Conservation (phyloP, 2,888 invertebrate species). For the Meiosimyza decipiens region DNA sequence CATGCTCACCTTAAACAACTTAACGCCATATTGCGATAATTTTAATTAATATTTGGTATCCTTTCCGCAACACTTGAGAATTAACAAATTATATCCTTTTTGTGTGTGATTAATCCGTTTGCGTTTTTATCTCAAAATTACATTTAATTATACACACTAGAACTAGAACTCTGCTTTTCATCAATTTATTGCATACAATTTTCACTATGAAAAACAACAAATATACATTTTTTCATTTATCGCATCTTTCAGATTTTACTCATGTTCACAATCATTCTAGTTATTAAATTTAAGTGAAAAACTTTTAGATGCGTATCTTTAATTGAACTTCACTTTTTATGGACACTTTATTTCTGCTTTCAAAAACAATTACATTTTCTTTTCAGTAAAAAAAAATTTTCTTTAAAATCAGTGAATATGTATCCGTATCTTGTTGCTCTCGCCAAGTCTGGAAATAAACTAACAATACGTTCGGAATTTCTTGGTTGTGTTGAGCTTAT, state of each 20-base stretch:
- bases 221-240: neutral
- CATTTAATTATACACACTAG: conserved; percentile 21
- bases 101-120: conserved; percentile 12
- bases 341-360: too few relatives aligned
- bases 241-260: conserved; percentile 1
- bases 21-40: conserved; percentile 24
- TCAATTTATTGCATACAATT: conserved; percentile 16
- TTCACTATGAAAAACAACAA: conserved; percentile 11
- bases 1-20: conserved; percentile 14
- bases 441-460: conserved; percentile 32
- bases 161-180: conserved; percentile 8
- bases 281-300: too few relatives aligned
- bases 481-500: conserved; percentile 16
- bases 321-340: too few relatives aligned
- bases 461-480: conserved; percentile 33
- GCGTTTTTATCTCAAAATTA: conserved; percentile 7
- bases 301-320: too few relatives aligned
- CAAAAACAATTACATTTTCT: too few relatives aligned
- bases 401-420: too few relatives aligned
- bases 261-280: too few relatives aligned
- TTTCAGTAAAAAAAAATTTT: too few relatives aligned
- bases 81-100: conserved; percentile 19
- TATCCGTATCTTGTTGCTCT: conserved; percentile 25
- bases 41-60: neutral
- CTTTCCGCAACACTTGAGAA: conserved; percentile 10